phyloP scores from a whole-genome alignment of 2,888 invertebrate genomes.

The Caradrina kadenii region DNA sequence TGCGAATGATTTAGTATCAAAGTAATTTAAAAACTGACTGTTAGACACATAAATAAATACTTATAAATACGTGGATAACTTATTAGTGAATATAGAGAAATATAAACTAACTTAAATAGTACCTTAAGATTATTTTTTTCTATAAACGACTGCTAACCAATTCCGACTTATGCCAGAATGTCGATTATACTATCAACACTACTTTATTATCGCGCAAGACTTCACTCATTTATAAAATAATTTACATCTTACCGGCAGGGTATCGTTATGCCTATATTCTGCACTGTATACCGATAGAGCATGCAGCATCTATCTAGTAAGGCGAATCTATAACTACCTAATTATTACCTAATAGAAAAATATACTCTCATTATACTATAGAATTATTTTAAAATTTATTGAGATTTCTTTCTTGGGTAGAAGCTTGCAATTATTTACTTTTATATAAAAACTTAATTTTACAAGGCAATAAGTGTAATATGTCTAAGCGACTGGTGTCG shows the following conservation, averaged over 20 bases:
- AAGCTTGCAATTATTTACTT: background rate
- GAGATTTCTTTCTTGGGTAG: no score
- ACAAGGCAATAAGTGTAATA: background rate
- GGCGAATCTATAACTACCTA: background rate
- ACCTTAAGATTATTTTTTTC: background rate
- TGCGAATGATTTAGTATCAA: background rate
- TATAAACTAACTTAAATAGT: no score
- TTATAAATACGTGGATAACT: no score
- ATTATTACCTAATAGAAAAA: conserved; percentile 7
- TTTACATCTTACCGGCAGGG: conserved; percentile 3
- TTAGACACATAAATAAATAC: no score
- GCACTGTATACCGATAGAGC: no score
- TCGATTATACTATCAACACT: background rate
- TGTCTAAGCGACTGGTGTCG: background rate
- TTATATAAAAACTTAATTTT: background rate
- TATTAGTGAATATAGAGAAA: background rate
- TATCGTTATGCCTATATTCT: conserved; percentile 2
- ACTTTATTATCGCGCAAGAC: background rate
- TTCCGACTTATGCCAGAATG: background rate
- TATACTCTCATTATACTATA: conserved; percentile 6
- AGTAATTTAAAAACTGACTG: background rate
- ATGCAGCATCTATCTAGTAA: background rate
- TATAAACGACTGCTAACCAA: background rate
- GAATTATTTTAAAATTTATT: no score
- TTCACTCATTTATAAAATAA: background rate